Conservation (phyloP, 2,797 vertebrate species). For the Choloepus didactylus region DNA sequence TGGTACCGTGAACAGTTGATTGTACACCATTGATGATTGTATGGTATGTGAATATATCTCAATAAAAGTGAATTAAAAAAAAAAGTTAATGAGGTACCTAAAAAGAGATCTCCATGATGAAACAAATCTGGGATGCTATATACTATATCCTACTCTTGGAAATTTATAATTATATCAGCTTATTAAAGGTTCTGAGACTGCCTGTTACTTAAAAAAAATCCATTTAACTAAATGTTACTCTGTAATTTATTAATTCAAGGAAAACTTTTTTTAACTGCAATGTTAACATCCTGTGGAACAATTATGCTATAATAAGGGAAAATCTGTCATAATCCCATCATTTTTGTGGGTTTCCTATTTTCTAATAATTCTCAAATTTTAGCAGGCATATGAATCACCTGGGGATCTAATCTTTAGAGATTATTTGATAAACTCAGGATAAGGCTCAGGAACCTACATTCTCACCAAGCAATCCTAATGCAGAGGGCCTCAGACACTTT, state of each 20-base stretch:
- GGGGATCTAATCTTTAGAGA: not conserved
- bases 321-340: not conserved
- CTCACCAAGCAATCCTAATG: not conserved
- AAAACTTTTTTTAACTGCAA: not conserved
- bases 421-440: not conserved
- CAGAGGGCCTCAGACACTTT: not conserved
- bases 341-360: not conserved
- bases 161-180: not conserved
- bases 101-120: not conserved
- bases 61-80: too few species aligned
- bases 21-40: too few species aligned
- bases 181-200: slow-evolving; percentile 21
- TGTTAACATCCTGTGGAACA: not conserved
- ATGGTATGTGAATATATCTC: too few species aligned
- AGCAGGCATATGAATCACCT: not conserved
- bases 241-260: slow-evolving; percentile 24
- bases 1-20: too few species aligned
- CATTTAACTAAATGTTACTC: not conserved
- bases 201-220: not conserved
- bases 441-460: not conserved
- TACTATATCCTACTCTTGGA: not conserved
- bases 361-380: not conserved
- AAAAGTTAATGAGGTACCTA: not conserved
- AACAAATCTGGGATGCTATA: not conserved
- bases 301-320: not conserved